A percentile compares a stretch with the other conserved stretches of the same genome.
phyloP scores from a whole-genome alignment of 1,140 invertebrate species.

The Portunus trituberculatus region DNA sequence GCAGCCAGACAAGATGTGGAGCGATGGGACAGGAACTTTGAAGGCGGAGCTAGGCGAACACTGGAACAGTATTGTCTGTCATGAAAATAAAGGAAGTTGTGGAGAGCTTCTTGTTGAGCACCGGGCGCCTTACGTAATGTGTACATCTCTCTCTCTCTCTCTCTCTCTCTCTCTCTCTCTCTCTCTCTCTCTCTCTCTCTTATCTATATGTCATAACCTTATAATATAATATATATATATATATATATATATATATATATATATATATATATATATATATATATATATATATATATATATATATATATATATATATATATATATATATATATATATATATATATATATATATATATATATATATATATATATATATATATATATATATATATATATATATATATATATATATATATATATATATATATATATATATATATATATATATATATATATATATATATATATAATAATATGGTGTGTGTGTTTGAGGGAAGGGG shows the following conservation, averaged over 20 bases:
- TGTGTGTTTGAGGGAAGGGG: background rate
- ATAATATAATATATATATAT: slow-evolving; percentile 56
- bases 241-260: slow-evolving; percentile 57
- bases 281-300: slow-evolving; percentile 54
- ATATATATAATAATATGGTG: background rate
- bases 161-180: no score
- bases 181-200: no score
- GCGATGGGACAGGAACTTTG: no score
- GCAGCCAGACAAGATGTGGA: no score
- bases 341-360: slow-evolving; percentile 31
- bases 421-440: slow-evolving; percentile 45
- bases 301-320: slow-evolving; percentile 60
- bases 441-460: slow-evolving; percentile 29
- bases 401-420: slow-evolving; percentile 25
- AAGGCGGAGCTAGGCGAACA: no score
- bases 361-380: slow-evolving; percentile 42
- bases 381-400: slow-evolving; percentile 48
- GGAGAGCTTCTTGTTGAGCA: no score
- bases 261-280: slow-evolving; percentile 57
- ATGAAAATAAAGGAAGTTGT: no score
- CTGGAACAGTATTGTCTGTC: no score
- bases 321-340: slow-evolving; percentile 60
- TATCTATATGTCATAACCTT: background rate
- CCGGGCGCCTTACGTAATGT: no score
- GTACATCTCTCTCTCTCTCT: no score